These are phyloP conservation scores for Agelaius tricolor DNA, from an alignment of 2,113 vertebrate species.

Conservation along the genomic window DNA sequence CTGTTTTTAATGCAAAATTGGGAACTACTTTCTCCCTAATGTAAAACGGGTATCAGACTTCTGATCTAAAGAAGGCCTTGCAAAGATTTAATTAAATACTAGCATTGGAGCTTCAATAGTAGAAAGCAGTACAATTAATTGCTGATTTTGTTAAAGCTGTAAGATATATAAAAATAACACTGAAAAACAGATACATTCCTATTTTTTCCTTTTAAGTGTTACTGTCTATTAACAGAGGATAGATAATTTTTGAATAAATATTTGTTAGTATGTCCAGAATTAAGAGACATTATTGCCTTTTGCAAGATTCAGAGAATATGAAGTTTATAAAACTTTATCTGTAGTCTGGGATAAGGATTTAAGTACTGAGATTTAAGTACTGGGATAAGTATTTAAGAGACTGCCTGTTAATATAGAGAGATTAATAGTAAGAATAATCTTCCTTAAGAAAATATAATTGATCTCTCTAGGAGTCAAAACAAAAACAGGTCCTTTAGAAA, in stretches of 20 bases:
- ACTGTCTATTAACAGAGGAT: not conserved
- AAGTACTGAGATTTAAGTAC: no score
- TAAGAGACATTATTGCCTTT: not conserved
- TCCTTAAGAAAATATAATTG: not conserved
- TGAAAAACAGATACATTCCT: not conserved
- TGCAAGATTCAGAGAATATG: not conserved
- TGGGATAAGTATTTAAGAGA: not conserved
- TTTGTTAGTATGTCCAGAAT: not conserved
- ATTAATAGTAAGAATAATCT: not conserved
- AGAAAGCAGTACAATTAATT: not conserved
- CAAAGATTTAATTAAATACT: constrained; percentile 16
- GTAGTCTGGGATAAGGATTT: not conserved
- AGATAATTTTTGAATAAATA: not conserved
- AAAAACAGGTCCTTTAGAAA: not conserved
- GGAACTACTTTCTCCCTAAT: not conserved
- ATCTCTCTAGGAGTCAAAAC: not conserved
- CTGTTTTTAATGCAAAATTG: not conserved
- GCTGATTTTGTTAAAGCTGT: not conserved
- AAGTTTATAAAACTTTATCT: not conserved
- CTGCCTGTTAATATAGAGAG: not conserved
- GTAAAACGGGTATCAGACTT: not conserved
- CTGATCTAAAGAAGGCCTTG: not conserved
- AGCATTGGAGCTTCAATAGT: not conserved
- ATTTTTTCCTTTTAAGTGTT: not conserved
- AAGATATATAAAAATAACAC: not conserved